Evolutionary conservation across 1,140 invertebrate species (phyloP).

Genomic region (Leptopilina boulardi): DNA sequence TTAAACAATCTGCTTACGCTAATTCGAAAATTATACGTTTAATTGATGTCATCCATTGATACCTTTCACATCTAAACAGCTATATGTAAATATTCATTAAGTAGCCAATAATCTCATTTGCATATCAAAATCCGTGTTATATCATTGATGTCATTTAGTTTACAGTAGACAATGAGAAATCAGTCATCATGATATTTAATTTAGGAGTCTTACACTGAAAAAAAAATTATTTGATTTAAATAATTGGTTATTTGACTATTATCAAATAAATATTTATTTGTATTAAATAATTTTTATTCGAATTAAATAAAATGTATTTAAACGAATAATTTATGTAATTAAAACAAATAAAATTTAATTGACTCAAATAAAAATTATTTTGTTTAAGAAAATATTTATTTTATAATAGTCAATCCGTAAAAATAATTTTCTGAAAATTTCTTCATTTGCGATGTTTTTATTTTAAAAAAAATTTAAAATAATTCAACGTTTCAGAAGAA

Average conservation of each 20-base stretch:
- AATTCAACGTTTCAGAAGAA: background rate
- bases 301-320: too few relatives aligned
- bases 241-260: too few relatives aligned
- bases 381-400: too few relatives aligned
- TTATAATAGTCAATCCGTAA: too few relatives aligned
- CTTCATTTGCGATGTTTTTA: constrained; percentile 31
- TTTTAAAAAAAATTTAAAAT: background rate
- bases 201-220: constrained; percentile 37
- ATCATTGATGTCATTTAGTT: constrained; percentile 58
- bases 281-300: too few relatives aligned
- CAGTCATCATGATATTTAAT: constrained; percentile 36
- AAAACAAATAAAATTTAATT: too few relatives aligned
- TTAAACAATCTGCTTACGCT: constrained; percentile 70
- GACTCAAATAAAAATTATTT: too few relatives aligned
- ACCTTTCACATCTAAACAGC: constrained; percentile 55
- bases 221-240: too few relatives aligned
- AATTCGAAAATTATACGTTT: constrained; percentile 75
- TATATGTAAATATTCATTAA: constrained; percentile 73
- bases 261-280: too few relatives aligned
- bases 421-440: too few relatives aligned
- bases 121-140: constrained; percentile 71
- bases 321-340: too few relatives aligned
- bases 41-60: constrained; percentile 66
- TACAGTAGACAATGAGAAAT: constrained; percentile 47
- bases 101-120: constrained; percentile 62